phyloP scores from a whole-genome alignment of 92 coral and sea anemone species.

The Anthopleura xanthogrammica region DNA sequence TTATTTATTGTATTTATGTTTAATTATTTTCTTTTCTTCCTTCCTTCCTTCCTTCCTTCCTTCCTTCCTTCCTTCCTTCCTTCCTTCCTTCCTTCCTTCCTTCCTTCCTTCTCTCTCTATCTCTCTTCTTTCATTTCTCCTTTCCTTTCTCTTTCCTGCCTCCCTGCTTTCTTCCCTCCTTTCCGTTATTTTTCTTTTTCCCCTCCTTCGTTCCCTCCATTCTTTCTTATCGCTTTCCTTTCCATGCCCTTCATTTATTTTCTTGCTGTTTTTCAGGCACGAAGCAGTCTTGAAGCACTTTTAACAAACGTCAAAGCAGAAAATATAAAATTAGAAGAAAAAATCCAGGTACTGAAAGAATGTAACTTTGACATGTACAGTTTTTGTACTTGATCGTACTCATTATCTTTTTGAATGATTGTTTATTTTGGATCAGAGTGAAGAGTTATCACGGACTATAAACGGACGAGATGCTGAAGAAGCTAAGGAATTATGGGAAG shows the following conservation, averaged over 20 bases:
- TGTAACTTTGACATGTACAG: no score
- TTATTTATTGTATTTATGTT: no score
- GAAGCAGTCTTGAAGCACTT: slow-evolving; percentile 77
- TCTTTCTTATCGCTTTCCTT: not conserved
- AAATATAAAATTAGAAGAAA: slow-evolving; percentile 79
- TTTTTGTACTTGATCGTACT: no score
- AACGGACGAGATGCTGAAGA: slow-evolving; percentile 91
- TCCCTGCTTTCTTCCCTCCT: no score
- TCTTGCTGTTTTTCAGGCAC: slow-evolving; percentile 54
- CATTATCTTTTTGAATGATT: not conserved
- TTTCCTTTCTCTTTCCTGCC: not conserved
- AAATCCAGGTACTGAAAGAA: slow-evolving; percentile 63
- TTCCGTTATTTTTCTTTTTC: not conserved
- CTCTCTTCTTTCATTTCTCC: not conserved
- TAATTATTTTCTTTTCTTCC: no score
- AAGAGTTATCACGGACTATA: slow-evolving; percentile 69
- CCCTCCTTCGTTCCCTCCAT: not conserved
- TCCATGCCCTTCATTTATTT: not conserved
- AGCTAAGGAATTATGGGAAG: slow-evolving; percentile 93
- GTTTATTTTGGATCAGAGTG: slow-evolving; percentile 47
- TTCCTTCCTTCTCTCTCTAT: not conserved
- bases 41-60: no score
- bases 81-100: not conserved
- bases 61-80: not conserved
- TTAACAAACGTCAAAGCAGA: slow-evolving; percentile 81